A percentile compares a stretch with the other conserved stretches of the same genome.
Evolutionary conservation across 2,888 invertebrate species (phyloP).

Genomic region (Ectemnius continuus): DNA sequence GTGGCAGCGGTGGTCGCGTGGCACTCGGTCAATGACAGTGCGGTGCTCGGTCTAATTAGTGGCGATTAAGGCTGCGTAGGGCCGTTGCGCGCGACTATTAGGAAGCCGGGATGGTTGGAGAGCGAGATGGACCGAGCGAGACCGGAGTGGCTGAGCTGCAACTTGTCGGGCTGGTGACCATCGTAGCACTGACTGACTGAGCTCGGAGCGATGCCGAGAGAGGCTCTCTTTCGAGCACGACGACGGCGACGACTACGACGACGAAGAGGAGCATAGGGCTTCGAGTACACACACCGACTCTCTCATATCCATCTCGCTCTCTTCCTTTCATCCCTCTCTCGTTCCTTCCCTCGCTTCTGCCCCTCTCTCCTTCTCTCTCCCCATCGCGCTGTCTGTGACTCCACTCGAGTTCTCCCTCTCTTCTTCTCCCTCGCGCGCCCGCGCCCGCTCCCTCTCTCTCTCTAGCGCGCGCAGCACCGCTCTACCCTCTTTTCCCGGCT

Average conservation of each 20-base stretch:
- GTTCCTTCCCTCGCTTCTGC: conserved; percentile 10
- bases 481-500: too few species aligned
- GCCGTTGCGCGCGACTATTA: conserved; percentile 24
- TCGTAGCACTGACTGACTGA: conserved; percentile 72
- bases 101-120: background rate
- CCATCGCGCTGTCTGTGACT: background rate
- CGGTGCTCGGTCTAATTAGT: conserved; percentile 56
- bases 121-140: conserved; percentile 6
- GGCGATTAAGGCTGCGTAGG: conserved; percentile 56
- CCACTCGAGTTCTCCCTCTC: conserved; percentile 4
- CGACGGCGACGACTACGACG: conserved; percentile 38
- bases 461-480: background rate
- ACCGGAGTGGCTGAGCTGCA: conserved; percentile 46
- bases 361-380: conserved; percentile 10
- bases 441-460: conserved; percentile 5
- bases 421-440: background rate
- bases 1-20: conserved; percentile 11
- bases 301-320: conserved; percentile 44
- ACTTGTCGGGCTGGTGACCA: conserved; percentile 74
- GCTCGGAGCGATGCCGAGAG: conserved; percentile 12
- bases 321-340: conserved; percentile 8
- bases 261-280: conserved; percentile 70
- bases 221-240: conserved; percentile 58
- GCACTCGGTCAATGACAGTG: conserved; percentile 61
- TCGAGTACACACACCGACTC: conserved; percentile 46